phyloP scores from a whole-genome alignment of 2,888 invertebrate genomes.

The Tyria jacobaeae region DNA sequence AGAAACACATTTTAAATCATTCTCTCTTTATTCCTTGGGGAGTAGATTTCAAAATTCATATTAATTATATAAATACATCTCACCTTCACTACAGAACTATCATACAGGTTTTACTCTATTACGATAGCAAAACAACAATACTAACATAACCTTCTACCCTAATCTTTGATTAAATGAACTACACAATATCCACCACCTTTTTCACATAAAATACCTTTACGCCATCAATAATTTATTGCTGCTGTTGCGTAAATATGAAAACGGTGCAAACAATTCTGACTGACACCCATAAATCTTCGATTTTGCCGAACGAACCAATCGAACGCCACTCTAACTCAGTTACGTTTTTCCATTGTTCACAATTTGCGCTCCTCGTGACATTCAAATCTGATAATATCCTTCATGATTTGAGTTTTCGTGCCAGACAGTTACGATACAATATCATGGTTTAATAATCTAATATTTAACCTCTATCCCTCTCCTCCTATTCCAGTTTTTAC shows the following conservation, averaged over 20 bases:
- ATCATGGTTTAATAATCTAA: slow-evolving; percentile 30
- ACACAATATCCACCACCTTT: slow-evolving; percentile 23
- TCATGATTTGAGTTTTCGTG: slow-evolving; percentile 39
- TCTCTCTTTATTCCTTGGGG: too few species aligned
- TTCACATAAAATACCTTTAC: slow-evolving; percentile 38
- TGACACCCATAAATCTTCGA: slow-evolving; percentile 49
- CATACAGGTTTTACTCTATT: too few species aligned
- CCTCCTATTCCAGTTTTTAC: slow-evolving; percentile 25
- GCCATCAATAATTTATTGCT: slow-evolving; percentile 44
- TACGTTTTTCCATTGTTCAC: slow-evolving; percentile 50
- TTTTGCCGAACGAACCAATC: slow-evolving; percentile 45
- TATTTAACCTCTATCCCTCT: slow-evolving; percentile 22
- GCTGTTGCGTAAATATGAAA: slow-evolving; percentile 46
- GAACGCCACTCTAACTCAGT: slow-evolving; percentile 36
- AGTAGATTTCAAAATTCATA: too few species aligned
- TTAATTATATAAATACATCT: too few species aligned
- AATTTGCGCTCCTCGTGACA: slow-evolving; percentile 41
- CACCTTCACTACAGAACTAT: too few species aligned
- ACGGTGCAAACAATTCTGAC: slow-evolving; percentile 37
- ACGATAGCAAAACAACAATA: slow-evolving; percentile 6
- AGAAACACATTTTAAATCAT: too few species aligned
- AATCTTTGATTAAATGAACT: slow-evolving; percentile 6
- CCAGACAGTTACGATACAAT: slow-evolving; percentile 36
- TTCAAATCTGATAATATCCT: slow-evolving; percentile 49
- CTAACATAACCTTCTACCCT: not conserved